A percentile compares a stretch with the other conserved stretches of the same genome.
Conservation (phyloP, 2,888 invertebrate genomes). For the Apamea epomidion region DNA sequence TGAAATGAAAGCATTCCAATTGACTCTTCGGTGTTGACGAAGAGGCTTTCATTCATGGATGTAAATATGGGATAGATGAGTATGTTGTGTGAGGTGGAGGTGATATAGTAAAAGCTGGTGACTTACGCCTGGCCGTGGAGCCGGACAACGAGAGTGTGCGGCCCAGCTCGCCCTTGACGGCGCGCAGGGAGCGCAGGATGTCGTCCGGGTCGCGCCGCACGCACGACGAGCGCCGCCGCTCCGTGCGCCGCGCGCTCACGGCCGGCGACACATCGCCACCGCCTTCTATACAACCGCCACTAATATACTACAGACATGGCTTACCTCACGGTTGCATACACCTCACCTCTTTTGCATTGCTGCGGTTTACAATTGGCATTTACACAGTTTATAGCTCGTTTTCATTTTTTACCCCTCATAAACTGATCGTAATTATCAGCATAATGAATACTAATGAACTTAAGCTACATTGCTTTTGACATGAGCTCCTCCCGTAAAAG, state of each 20-base stretch:
- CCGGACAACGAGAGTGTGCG: slow-evolving; percentile 95
- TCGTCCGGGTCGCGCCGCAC: slow-evolving; percentile 96
- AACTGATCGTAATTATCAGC: background rate
- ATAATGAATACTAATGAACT: slow-evolving; percentile 9
- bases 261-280: slow-evolving; percentile 77
- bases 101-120: slow-evolving; percentile 12
- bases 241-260: slow-evolving; percentile 83
- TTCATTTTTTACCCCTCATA: background rate
- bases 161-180: slow-evolving; percentile 95
- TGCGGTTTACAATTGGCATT: slow-evolving; percentile 8
- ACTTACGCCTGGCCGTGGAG: slow-evolving; percentile 94
- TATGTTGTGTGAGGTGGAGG: slow-evolving; percentile 26
- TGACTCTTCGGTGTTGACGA: slow-evolving; percentile 11
- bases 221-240: slow-evolving; percentile 95
- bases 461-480: background rate
- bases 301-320: slow-evolving; percentile 54
- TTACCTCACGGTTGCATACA: slow-evolving; percentile 12
- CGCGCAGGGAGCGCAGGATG: slow-evolving; percentile 94
- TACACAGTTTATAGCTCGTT: slow-evolving; percentile 11
- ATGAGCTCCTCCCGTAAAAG: slow-evolving; percentile 28
- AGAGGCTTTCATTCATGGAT: slow-evolving; percentile 27
- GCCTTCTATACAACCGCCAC: slow-evolving; percentile 74
- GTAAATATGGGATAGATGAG: slow-evolving; percentile 23
- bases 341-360: slow-evolving; percentile 5
- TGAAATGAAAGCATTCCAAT: slow-evolving; percentile 15